phyloP scores from a whole-genome alignment of 1,140 invertebrate species.

The Hyphantria cunea region DNA sequence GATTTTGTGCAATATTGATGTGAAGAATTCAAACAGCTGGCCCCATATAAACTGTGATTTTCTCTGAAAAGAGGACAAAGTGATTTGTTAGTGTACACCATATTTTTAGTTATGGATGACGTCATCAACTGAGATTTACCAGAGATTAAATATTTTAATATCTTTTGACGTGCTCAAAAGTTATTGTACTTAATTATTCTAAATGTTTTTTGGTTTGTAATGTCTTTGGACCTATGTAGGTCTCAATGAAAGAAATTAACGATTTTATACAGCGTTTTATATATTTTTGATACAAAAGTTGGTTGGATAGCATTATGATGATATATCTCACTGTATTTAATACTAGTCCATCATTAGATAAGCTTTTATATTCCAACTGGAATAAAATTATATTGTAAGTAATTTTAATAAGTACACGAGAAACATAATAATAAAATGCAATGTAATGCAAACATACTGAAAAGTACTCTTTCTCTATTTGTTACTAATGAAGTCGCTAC shows the following conservation, averaged over 20 bases:
- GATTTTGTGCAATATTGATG: constrained; percentile 37
- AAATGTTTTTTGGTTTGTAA: constrained; percentile 9
- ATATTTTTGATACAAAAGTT: constrained; percentile 37
- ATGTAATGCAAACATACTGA: constrained; percentile 9
- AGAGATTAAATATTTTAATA: constrained; percentile 31
- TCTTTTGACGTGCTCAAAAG: constrained; percentile 29
- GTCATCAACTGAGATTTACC: constrained; percentile 20
- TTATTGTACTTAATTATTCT: constrained; percentile 23
- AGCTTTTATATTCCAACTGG: constrained; percentile 38
- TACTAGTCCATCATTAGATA: constrained; percentile 60
- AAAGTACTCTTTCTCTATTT: constrained; percentile 7
- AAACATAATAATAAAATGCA: constrained; percentile 17
- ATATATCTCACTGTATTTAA: constrained; percentile 54
- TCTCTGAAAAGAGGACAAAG: constrained; percentile 52
- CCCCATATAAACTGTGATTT: constrained; percentile 73
- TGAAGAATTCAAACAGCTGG: constrained; percentile 40
- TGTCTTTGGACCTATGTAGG: too few species aligned
- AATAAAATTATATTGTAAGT: constrained; percentile 33
- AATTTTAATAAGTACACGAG: constrained; percentile 24
- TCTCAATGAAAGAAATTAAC: constrained; percentile 11
- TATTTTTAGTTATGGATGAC: constrained; percentile 20
- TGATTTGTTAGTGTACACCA: constrained; percentile 25
- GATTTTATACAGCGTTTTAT: constrained; percentile 16
- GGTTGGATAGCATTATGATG: constrained; percentile 44
- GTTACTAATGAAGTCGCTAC: constrained; percentile 16